Conservation (phyloP, 1,140 invertebrate species). For the Drosophila nasuta region DNA sequence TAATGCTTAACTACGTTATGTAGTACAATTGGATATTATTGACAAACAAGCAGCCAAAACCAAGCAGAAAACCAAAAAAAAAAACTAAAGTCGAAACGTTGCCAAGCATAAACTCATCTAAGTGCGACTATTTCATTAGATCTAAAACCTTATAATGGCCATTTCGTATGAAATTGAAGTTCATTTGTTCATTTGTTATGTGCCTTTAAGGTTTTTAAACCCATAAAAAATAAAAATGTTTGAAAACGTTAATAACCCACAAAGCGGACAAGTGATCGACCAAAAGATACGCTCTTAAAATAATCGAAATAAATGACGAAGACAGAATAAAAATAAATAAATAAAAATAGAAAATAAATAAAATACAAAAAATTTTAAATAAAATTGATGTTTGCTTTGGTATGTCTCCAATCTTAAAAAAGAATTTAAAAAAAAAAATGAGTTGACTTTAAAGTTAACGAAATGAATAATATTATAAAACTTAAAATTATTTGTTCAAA, state of each 20-base stretch:
- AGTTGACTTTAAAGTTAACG: too few species aligned
- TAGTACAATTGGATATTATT: neutral
- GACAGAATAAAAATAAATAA: neutral
- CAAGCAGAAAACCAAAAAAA: neutral
- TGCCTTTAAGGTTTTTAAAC: slow-evolving; percentile 14
- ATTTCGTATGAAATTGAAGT: slow-evolving; percentile 14
- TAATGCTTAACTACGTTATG: neutral
- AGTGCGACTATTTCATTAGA: slow-evolving; percentile 15
- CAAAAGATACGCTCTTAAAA: slow-evolving; percentile 5
- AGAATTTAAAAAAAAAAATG: too few species aligned
- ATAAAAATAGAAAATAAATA: neutral
- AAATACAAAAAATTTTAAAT: too few species aligned
- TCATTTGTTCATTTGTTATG: slow-evolving; percentile 16
- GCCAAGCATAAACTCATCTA: neutral
- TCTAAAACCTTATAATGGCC: slow-evolving; percentile 3
- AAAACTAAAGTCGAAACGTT: neutral
- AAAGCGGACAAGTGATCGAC: neutral
- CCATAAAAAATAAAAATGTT: slow-evolving; percentile 24
- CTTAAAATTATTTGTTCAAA: neutral
- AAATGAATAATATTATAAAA: too few species aligned
- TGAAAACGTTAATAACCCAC: slow-evolving; percentile 10
- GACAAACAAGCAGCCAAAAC: neutral
- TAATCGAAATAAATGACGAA: neutral
- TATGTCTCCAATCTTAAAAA: too few species aligned
- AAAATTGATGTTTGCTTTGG: too few species aligned